Conservation (phyloP, 1,140 invertebrate species). For the Drosophila tropicalis region DNA sequence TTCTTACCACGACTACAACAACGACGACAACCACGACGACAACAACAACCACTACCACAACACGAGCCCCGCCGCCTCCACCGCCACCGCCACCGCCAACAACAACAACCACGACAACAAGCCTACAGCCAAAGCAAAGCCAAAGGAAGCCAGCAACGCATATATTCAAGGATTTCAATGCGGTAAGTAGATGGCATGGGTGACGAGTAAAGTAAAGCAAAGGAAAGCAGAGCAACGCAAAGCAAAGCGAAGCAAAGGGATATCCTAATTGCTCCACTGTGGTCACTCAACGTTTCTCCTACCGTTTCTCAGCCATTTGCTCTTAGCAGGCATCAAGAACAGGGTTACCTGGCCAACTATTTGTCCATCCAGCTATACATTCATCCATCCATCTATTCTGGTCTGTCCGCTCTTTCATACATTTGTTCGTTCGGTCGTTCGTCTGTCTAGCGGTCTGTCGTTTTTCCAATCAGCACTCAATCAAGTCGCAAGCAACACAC, state of each 20-base stretch:
- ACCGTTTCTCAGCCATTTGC: conserved; percentile 12
- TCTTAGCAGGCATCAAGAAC: conserved; percentile 59
- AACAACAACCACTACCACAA: conserved; percentile 76
- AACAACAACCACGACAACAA: conserved; percentile 70
- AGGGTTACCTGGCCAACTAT: conserved; percentile 34
- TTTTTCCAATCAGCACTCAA: conserved; percentile 80
- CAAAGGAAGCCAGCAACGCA: conserved; percentile 71
- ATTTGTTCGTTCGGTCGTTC: no score
- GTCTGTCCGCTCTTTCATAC: neutral
- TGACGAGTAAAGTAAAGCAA: neutral
- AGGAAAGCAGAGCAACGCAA: no score
- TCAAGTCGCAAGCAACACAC: conserved; percentile 59
- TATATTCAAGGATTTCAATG: conserved; percentile 63
- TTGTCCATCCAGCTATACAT: conserved; percentile 8
- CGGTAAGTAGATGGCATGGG: conserved; percentile 54
- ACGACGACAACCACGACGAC: conserved; percentile 81
- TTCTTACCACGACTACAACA: conserved; percentile 84
- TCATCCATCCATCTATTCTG: neutral
- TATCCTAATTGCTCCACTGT: conserved; percentile 48
- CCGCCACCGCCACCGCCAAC: conserved; percentile 66
- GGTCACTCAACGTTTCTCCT: conserved; percentile 29
- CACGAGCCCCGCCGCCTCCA: conserved; percentile 65
- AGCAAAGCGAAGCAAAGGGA: neutral
- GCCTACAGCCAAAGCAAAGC: conserved; percentile 68
- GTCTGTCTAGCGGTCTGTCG: conserved; percentile 48